phyloP scores from a whole-genome alignment of 2,113 vertebrate species.

The Stercorarius parasiticus region DNA sequence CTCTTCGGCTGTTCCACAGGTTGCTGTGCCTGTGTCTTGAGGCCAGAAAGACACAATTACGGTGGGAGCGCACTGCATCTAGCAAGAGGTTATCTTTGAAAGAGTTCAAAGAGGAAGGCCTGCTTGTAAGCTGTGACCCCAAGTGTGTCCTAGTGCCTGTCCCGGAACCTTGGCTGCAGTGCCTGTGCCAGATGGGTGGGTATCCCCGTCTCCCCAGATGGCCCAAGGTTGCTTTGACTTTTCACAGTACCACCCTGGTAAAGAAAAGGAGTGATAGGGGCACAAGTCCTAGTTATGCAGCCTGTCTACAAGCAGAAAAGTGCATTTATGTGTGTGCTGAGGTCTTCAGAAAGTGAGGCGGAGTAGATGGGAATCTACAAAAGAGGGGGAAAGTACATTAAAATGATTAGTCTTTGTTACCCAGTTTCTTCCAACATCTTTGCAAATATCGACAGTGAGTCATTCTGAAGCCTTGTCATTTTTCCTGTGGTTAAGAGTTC shows the following conservation, averaged over 20 bases:
- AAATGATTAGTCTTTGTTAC: neutral
- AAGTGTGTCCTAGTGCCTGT: neutral
- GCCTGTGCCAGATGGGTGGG: neutral
- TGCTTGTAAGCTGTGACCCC: neutral
- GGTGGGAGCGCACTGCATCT: neutral
- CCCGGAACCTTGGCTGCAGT: neutral
- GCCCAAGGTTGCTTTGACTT: neutral
- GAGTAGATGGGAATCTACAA: neutral
- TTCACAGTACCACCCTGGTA: neutral
- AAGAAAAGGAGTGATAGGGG: neutral
- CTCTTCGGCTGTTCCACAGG: neutral
- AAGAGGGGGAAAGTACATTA: neutral
- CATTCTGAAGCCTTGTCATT: conserved; percentile 19
- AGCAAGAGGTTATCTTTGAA: neutral
- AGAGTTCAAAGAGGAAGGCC: neutral
- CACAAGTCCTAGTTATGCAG: neutral
- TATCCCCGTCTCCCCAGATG: too few species aligned
- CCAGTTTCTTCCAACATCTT: neutral
- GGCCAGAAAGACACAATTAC: neutral
- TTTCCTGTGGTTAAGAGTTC: conserved; percentile 31
- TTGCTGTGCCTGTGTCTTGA: neutral
- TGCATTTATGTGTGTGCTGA: rapidly evolving
- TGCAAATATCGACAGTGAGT: neutral
- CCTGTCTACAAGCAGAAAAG: neutral
- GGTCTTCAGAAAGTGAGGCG: neutral